Conservation (phyloP, 2,797 vertebrate genomes). For the Trichosurus vulpecula region DNA sequence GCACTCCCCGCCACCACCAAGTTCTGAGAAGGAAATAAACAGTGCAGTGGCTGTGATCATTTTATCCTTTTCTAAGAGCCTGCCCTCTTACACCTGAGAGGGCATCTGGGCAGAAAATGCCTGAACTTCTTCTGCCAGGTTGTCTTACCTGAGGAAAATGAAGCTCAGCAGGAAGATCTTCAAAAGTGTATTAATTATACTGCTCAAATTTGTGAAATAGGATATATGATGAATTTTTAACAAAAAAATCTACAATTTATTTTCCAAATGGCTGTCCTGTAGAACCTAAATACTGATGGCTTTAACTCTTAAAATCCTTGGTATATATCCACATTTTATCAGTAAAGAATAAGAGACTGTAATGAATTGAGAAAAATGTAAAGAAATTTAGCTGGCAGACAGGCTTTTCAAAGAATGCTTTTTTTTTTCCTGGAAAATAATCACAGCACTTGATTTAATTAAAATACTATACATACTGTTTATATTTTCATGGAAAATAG, state of each 20-base stretch:
- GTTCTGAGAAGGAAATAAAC: not conserved
- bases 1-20: not conserved
- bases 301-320: not conserved
- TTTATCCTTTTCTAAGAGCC: not conserved
- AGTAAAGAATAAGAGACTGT: not conserved
- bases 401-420: not conserved
- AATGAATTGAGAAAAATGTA: not conserved
- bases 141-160: not conserved
- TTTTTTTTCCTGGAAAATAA: slow-evolving; percentile 45
- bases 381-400: not conserved
- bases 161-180: not conserved
- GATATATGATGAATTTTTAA: not conserved
- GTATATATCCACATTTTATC: not conserved
- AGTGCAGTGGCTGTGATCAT: not conserved
- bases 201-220: not conserved
- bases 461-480: slow-evolving; percentile 81
- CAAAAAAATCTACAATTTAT: not conserved
- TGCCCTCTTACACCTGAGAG: not conserved
- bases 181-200: not conserved
- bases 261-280: not conserved
- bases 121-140: not conserved
- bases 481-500: slow-evolving; percentile 86
- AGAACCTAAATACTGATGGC: not conserved
- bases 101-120: not conserved
- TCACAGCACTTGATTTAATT: slow-evolving; percentile 83